Base-by-base conservation (phyloP, 92 coral and sea anemone species). In the Muricea muricata region DNA sequence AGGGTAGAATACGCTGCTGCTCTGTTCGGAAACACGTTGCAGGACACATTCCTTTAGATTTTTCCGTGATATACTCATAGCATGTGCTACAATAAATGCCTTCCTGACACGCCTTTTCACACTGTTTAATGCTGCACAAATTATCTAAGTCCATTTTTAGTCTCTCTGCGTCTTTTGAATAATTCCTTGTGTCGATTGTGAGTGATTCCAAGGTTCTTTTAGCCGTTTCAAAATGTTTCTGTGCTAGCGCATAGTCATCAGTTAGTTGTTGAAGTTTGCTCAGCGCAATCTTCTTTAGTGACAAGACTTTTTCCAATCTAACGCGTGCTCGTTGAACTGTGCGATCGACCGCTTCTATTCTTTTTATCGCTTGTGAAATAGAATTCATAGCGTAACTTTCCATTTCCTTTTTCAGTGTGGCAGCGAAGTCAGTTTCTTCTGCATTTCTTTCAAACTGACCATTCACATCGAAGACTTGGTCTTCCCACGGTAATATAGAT, bases 31-130 rank as follows among this genome's bases (percentile, higher is more conserved):
- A 77, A 68, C 97, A 93, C 10, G 84, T 90, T 9, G 85, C 89
- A 0, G 94, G 97, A 71, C 94, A 93, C 31, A 91, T 65, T 7
- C 94, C 94, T 11, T 85, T 92, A 21, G 81, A 78, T 50, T 82
- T 82, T 80, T 78, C 84, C 23, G 87, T 83, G 67, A 93, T 87
- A 21, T 84, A 65, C 30, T 87, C 66, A 24, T 75, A 81, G 45
- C 97, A 93, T 57, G 76, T 91, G 26, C 73, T 73, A 58, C 94
- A 93, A 25, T 45, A 73, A 17, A 86, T 72, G 4, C 97, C 97
- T 32, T 84, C 75, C 12, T 89, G 83, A 81, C 97, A 93, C 15
- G 61, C 85, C 28, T 65, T 71, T 2, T 79, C 83, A 58, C 94
- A 93, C 34, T 91, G 73, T 17, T 57, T 48, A 8, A 93, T 42